A percentile compares a stretch with the other conserved stretches of the same genome.
phyloP scores from a whole-genome alignment of 1,140 invertebrate genomes.

The Drosophila watanabei region DNA sequence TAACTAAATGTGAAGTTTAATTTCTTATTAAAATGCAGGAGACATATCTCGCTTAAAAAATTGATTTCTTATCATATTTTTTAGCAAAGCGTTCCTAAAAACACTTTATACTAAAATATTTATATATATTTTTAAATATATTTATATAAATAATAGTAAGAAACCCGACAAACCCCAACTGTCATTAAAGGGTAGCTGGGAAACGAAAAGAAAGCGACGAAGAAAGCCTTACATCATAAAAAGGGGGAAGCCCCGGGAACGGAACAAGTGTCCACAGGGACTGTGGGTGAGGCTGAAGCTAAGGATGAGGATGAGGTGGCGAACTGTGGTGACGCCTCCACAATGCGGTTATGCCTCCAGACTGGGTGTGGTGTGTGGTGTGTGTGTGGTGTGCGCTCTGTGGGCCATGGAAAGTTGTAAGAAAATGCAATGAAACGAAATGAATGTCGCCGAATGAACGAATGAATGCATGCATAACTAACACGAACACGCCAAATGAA shows the following conservation, averaged over 20 bases:
- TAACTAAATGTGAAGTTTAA: not conserved
- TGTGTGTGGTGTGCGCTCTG: not conserved
- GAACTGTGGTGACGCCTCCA: slow-evolving; percentile 26
- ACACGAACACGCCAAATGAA: slow-evolving; percentile 45
- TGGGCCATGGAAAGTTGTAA: slow-evolving; percentile 59
- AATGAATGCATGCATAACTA: slow-evolving; percentile 79
- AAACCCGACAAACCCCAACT: not conserved
- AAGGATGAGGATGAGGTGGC: not conserved
- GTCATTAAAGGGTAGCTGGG: not conserved
- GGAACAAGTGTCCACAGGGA: slow-evolving; percentile 41
- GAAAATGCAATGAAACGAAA: slow-evolving; percentile 78
- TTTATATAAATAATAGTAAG: not conserved
- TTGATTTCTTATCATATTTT: not conserved
- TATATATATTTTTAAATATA: not conserved
- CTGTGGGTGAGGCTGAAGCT: slow-evolving; percentile 12
- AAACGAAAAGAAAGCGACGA: slow-evolving; percentile 17
- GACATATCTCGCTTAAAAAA: not conserved
- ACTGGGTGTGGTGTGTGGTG: not conserved
- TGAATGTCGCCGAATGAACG: slow-evolving; percentile 76
- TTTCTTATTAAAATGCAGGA: not conserved
- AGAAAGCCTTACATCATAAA: slow-evolving; percentile 45
- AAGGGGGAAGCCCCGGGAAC: slow-evolving; percentile 12
- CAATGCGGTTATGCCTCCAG: slow-evolving; percentile 58
- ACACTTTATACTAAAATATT: not conserved
- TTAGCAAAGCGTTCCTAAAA: not conserved